Percentiles rank a stretch among this genome's conserved stretches.
Evolutionary conservation across 2,797 vertebrate genomes (phyloP).

Genomic region (Tympanoctomys barrerae): DNA sequence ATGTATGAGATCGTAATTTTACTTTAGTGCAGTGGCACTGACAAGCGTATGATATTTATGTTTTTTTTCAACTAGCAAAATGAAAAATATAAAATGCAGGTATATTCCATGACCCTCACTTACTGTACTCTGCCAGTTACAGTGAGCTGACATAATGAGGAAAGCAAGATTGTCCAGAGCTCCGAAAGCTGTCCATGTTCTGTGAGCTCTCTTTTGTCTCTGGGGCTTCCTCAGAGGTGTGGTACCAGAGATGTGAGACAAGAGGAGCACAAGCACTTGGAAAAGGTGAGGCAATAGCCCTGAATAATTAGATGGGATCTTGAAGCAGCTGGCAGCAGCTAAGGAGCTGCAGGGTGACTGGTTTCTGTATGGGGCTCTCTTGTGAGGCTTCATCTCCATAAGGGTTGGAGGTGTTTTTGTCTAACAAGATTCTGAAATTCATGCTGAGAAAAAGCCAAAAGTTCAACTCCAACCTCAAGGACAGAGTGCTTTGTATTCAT

Average conservation of each 20-base stretch:
- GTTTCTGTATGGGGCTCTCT: not conserved
- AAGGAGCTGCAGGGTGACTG: fast-evolving
- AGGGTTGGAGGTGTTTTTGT: slow-evolving; percentile 11
- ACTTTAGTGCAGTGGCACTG: not conserved
- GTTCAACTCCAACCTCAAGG: slow-evolving; percentile 65
- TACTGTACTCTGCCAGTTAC: not conserved
- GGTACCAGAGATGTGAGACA: not conserved
- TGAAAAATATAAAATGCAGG: not conserved
- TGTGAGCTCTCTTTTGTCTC: not conserved
- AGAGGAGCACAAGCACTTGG: not conserved
- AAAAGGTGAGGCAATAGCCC: not conserved
- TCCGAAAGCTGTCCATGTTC: not conserved
- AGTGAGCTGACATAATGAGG: not conserved
- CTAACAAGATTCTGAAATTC: slow-evolving; percentile 54
- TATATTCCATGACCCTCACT: fast-evolving
- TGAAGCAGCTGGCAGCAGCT: not conserved
- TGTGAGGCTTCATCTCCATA: not conserved
- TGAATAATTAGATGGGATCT: not conserved
- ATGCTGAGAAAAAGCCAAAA: slow-evolving; percentile 61
- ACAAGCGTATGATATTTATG: not conserved
- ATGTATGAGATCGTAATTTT: not conserved
- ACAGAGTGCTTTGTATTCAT: slow-evolving; percentile 63
- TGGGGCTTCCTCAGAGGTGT: not conserved
- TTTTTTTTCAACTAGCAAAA: not conserved
- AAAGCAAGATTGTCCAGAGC: not conserved